phyloP scores from a whole-genome alignment of 2,888 invertebrate genomes.

The Luperina nickerlii region DNA sequence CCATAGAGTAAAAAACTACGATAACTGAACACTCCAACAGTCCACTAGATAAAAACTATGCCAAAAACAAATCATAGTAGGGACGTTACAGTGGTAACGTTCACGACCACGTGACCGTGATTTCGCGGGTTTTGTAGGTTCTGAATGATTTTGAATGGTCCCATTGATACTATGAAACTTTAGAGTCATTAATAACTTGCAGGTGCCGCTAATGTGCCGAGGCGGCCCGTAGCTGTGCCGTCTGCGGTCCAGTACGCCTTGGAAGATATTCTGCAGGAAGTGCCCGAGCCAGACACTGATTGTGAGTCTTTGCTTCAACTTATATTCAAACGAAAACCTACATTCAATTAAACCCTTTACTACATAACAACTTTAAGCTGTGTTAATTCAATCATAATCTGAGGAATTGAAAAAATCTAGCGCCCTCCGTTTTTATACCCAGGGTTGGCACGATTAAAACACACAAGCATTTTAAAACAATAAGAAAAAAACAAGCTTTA shows the following conservation, averaged over 20 bases:
- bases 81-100: background rate
- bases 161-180: background rate
- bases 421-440: no score
- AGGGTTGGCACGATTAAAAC: no score
- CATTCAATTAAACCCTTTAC: background rate
- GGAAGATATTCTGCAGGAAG: conserved; percentile 80
- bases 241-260: conserved; percentile 81
- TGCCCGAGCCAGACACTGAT: conserved; percentile 82
- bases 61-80: background rate
- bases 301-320: conserved; percentile 74
- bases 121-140: background rate
- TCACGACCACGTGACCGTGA: background rate
- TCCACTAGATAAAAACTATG: background rate
- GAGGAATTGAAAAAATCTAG: background rate
- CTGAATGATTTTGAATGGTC: background rate
- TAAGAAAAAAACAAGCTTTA: no score
- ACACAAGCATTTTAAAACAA: no score
- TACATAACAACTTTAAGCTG: background rate
- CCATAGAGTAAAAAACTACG: background rate
- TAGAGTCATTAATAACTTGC: conserved; percentile 10
- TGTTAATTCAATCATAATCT: background rate
- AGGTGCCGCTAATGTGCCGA: conserved; percentile 80
- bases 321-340: background rate
- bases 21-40: conserved; percentile 21
- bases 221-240: conserved; percentile 72